Evolutionary conservation across 2,888 invertebrate genomes (phyloP).

Genomic region (Antheraea yamamai): DNA sequence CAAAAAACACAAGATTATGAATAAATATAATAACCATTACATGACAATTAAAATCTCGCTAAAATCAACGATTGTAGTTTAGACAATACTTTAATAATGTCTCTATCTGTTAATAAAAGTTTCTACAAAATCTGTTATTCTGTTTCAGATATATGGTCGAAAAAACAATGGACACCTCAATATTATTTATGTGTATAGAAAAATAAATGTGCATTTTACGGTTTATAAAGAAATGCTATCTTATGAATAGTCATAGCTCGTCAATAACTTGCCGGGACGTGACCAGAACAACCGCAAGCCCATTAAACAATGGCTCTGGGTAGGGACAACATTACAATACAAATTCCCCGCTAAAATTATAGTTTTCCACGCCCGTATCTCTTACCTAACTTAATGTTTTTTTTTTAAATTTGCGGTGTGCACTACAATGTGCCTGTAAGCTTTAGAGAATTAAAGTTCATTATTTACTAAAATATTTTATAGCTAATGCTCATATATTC

Average conservation of each 20-base stretch:
- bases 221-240: constrained; percentile 4
- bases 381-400: constrained; percentile 14
- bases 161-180: too few species aligned
- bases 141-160: too few species aligned
- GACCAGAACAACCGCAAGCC: constrained; percentile 48
- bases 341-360: constrained; percentile 68
- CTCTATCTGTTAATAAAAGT: too few species aligned
- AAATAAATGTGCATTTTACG: neutral
- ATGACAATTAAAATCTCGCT: too few species aligned
- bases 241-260: constrained; percentile 23
- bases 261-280: constrained; percentile 21
- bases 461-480: neutral
- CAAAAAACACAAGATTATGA: too few species aligned
- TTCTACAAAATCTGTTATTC: too few species aligned
- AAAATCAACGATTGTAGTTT: too few species aligned
- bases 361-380: constrained; percentile 55
- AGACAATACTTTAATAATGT: too few species aligned
- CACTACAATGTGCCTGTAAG: constrained; percentile 39
- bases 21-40: too few species aligned
- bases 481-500: neutral
- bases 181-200: neutral
- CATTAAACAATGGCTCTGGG: constrained; percentile 61
- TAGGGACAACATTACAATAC: constrained; percentile 64
- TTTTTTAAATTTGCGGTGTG: constrained; percentile 28
- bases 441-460: constrained; percentile 24